Percentiles rank a stretch among this genome's conserved stretches.
These are phyloP conservation scores for Tragulus kanchil DNA, from an alignment of 2,113 vertebrate species.

Conservation along the genomic window DNA sequence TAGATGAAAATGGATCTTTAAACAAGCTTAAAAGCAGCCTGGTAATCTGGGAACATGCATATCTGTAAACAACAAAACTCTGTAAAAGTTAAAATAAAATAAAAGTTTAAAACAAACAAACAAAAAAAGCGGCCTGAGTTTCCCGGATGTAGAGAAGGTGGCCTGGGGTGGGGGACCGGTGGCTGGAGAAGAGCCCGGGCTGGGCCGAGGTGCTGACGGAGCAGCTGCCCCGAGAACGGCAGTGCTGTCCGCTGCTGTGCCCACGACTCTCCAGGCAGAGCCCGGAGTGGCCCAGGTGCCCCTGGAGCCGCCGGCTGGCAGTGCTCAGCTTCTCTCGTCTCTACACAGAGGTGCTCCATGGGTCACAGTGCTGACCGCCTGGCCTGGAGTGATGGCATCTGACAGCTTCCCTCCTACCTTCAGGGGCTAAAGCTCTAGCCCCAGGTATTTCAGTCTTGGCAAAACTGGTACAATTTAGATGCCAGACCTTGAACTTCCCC, in stretches of 20 bases:
- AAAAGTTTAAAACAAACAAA: no score
- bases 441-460: not conserved
- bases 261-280: not conserved
- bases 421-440: not conserved
- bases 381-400: not conserved
- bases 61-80: no score
- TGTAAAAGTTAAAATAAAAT: no score
- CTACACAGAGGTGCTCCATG: not conserved
- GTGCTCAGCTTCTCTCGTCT: not conserved
- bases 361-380: not conserved
- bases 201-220: not conserved
- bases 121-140: no score
- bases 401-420: conserved; percentile 27
- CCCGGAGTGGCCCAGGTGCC: not conserved
- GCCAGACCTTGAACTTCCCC: not conserved
- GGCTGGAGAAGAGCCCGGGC: not conserved
- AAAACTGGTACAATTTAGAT: not conserved
- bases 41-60: no score
- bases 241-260: not conserved
- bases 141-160: not conserved
- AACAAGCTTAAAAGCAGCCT: not conserved
- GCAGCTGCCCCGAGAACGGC: not conserved
- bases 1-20: not conserved
- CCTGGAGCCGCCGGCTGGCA: not conserved
- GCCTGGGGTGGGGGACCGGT: not conserved